Evolutionary conservation across 2,113 vertebrate genomes (phyloP), one percentile per base, ranked within the genome.

Genomic region (Saccopteryx leptura): DNA sequence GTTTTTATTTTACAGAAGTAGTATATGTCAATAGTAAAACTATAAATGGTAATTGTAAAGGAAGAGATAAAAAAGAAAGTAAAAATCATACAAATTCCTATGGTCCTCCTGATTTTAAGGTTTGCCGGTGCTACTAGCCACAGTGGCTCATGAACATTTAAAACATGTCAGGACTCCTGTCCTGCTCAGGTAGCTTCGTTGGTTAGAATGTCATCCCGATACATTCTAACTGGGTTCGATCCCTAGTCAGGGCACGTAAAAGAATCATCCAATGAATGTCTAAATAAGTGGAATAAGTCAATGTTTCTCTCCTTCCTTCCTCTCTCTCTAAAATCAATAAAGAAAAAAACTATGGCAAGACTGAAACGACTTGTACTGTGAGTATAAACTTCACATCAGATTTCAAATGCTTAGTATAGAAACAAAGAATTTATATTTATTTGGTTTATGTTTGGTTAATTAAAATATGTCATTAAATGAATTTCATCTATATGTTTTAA

Each of bases 1-100:
- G 14, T 75, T 93, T 90, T 88, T 12, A 69, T 69, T 39, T 66
- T 83, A 68, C 17, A 81, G 13, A 61, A 46, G n/a, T 84, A 92
- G 39, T 75, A 33, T 56, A 10, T 19, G 12, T 83, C 54, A 61
- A 7, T 33, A 48, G 61, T 82, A 78, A 75, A 90, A 87, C 46
- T 94, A 66, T 48, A 79, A 69, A 75, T 71, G 17, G 3, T 63
- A 71, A 86, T 39, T 89, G 9, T 78, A 17, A 82, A 65, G 94
- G 60, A 74, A 28, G 28, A 19, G 52, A 63, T 23, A n/a, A 88
- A 82, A 24, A 61, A 71, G 72, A 71, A 83, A 66, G 69, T 60
- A 46, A 56, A 91, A 58, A 9, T 17, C 9, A 52, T 31, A 21
- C 7, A 61, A 50, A 69, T 83, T 46, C 13, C 58, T 83, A 24